Evolutionary conservation across 2,888 invertebrate species (phyloP).

Genomic region (Tryphoninae sp.): DNA sequence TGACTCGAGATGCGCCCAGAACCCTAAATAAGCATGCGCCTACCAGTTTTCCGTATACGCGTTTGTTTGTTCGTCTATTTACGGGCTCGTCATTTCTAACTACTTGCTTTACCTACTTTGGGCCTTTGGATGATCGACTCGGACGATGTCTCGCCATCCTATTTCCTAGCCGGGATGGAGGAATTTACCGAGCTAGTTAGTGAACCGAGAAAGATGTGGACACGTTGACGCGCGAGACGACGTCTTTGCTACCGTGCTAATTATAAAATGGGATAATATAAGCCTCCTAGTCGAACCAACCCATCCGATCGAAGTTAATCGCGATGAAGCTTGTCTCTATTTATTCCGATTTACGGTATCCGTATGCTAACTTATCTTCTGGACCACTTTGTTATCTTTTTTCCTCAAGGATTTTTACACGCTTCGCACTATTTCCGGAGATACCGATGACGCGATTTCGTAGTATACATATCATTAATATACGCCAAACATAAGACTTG

Average conservation of each 20-base stretch:
- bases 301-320: conserved; percentile 35
- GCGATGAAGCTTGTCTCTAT: conserved; percentile 12
- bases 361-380: neutral
- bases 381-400: conserved; percentile 13
- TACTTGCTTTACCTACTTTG: conserved; percentile 22
- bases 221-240: conserved; percentile 31
- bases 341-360: conserved; percentile 6
- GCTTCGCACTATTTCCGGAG: neutral
- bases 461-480: neutral
- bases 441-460: neutral
- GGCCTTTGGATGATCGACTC: conserved; percentile 21
- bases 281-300: conserved; percentile 25
- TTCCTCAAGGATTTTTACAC: neutral
- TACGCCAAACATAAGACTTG: conserved; percentile 14
- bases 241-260: conserved; percentile 42
- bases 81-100: neutral
- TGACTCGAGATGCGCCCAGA: neutral
- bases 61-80: conserved; percentile 8
- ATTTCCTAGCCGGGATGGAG: conserved; percentile 12
- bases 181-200: conserved; percentile 46
- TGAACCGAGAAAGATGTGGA: conserved; percentile 18
- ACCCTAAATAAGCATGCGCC: neutral
- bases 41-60: neutral
- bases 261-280: conserved; percentile 53
- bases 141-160: neutral